Percentiles rank a stretch among this genome's conserved stretches.
Evolutionary conservation across 1,140 invertebrate species (phyloP).

Genomic region (Drosophila triauraria): DNA sequence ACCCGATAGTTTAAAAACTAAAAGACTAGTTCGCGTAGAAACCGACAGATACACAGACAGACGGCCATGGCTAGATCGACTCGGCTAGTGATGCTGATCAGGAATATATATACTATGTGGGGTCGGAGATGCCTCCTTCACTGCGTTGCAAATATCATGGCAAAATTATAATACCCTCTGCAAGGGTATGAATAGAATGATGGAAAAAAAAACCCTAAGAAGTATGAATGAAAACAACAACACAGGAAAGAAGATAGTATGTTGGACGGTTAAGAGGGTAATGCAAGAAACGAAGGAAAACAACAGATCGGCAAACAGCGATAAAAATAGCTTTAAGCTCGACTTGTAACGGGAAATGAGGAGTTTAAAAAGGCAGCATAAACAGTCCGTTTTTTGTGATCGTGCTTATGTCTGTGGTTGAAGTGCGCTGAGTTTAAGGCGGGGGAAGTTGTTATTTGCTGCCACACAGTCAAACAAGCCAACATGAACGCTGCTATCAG

Average conservation of each 20-base stretch:
- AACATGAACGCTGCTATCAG: constrained; percentile 42
- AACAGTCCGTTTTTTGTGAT: neutral
- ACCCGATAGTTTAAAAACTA: no score
- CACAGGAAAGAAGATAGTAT: constrained; percentile 43
- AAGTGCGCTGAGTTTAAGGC: constrained; percentile 19
- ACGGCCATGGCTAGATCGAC: no score
- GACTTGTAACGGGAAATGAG: constrained; percentile 18
- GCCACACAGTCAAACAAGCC: constrained; percentile 3
- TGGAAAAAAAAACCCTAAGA: neutral
- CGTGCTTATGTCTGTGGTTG: constrained; percentile 12
- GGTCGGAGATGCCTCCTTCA: no score
- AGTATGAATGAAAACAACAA: constrained; percentile 27
- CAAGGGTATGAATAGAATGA: neutral
- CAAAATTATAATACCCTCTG: no score
- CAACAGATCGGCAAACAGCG: constrained; percentile 19
- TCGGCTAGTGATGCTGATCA: no score
- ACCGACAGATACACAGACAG: no score
- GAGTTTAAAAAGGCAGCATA: constrained; percentile 13
- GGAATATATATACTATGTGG: no score
- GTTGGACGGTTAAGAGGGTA: neutral
- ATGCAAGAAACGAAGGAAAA: neutral
- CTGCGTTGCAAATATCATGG: no score
- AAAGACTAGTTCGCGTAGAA: no score
- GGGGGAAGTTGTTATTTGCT: constrained; percentile 27
- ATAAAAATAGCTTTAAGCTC: constrained; percentile 49